These are phyloP conservation scores for Motacilla alba DNA, from an alignment of 2,113 vertebrate genomes.

Conservation along the genomic window DNA sequence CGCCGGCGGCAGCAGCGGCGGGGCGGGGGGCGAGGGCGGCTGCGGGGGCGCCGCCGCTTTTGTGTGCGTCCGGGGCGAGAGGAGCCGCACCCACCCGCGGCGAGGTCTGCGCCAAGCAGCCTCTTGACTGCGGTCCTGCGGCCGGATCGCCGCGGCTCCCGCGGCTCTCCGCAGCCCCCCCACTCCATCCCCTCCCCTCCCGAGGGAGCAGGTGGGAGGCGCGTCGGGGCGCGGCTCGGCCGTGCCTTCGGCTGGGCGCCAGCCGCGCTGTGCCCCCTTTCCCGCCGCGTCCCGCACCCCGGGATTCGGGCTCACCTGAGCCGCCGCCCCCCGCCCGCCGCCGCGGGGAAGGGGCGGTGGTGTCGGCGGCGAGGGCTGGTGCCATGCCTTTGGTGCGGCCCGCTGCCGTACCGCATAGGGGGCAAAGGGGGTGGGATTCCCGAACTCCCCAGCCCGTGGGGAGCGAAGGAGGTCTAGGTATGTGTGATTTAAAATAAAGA, in stretches of 20 bases:
- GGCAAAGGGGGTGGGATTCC: background rate
- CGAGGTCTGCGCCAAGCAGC: background rate
- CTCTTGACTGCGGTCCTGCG: conserved; percentile 7
- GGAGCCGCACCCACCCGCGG: background rate
- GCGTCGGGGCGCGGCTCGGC: background rate
- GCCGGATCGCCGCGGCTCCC: background rate
- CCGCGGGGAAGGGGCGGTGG: background rate
- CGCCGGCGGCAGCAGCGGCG: background rate
- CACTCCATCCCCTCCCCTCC: background rate
- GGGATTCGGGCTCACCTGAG: background rate
- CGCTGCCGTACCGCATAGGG: background rate
- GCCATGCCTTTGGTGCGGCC: background rate
- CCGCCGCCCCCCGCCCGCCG: background rate
- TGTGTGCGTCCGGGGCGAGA: background rate
- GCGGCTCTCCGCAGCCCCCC: background rate
- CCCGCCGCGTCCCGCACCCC: background rate
- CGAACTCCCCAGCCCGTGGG: background rate
- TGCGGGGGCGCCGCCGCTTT: background rate
- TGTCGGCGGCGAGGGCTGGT: background rate
- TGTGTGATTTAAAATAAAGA: conserved; percentile 24
- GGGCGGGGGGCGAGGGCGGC: background rate
- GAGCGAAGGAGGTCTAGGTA: background rate
- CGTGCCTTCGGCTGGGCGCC: background rate
- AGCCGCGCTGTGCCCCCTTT: background rate
- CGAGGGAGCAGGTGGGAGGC: conserved; percentile 10